Percentiles rank a stretch among this genome's conserved stretches.
Evolutionary conservation across 2,888 invertebrate species (phyloP).

Genomic region (Ectemnius cavifrons): DNA sequence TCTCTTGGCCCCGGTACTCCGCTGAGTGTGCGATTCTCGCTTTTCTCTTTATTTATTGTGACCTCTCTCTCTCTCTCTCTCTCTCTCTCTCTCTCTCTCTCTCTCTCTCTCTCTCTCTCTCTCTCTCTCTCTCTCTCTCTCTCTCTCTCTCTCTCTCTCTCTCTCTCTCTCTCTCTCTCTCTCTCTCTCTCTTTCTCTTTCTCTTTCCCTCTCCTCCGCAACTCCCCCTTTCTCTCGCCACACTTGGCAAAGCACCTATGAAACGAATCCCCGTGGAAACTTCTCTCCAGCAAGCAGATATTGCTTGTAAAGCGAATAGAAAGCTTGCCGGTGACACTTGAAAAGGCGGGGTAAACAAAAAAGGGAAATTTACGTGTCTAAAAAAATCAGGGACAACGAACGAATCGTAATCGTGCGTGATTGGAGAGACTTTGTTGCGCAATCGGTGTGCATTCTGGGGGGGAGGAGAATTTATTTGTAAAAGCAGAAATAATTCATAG

Average conservation of each 20-base stretch:
- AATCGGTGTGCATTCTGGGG: too few species aligned
- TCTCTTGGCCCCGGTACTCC: too few species aligned
- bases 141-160: constrained; percentile 10
- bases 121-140: constrained; percentile 7
- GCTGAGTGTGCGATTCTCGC: too few species aligned
- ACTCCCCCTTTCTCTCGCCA: neutral
- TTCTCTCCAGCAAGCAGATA: neutral
- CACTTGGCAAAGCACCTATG: neutral
- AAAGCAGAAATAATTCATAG: too few species aligned
- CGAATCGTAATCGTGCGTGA: too few species aligned
- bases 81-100: neutral
- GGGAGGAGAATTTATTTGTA: too few species aligned
- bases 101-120: constrained; percentile 4
- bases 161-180: constrained; percentile 10
- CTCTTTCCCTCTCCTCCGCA: neutral
- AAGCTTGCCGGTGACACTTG: neutral
- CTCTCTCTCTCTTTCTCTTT: constrained; percentile 3
- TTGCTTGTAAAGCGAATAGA: neutral
- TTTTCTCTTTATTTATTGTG: neutral
- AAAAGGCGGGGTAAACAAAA: too few species aligned
- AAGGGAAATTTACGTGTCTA: too few species aligned
- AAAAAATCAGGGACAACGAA: too few species aligned
- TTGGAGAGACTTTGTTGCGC: too few species aligned
- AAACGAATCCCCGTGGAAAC: too few species aligned
- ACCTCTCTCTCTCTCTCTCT: constrained; percentile 9